Evolutionary conservation across 1,140 invertebrate genomes (phyloP), one percentile per base, ranked within the genome.

Genomic region (Adoxophyes honmai): DNA sequence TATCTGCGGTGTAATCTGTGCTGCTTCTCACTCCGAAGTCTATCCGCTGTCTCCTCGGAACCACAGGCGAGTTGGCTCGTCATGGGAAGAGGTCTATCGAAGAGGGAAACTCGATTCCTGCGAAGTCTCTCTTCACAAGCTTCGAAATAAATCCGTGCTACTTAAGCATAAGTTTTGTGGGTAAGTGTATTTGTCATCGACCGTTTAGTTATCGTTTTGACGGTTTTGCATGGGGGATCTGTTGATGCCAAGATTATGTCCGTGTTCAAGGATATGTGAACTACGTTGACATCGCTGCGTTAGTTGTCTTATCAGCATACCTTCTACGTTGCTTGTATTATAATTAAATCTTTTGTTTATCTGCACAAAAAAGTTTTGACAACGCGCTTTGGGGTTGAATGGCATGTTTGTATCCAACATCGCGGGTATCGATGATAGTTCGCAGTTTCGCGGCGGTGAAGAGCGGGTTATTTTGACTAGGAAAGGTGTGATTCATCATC

Each of bases 151-250:
- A n/a, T 48, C 42, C 55, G 53, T 60, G 16, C 21, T 28, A 28
- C 21, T 28, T 28, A 28, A 28, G 6, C n/a, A n/a, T n/a, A 28
- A 6, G 2, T 28, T 28, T 28, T 28, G 10, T 64, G 64, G 75
- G 75, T 77, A 75, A 77, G 75, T 77, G 21, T 69, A 42, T 28
- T 44, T 67, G 59, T 62, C 48, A 60, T 70, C 55, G 66, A 67
- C 69, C 52, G 54, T 59, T 58, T 69, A 68, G 39, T 65, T 66
- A 63, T 74, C 37, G 54, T 66, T 62, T 64, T 64, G 57, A 61
- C 56, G 58, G 66, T 61, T 51, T 55, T 74, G 73, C 73, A 76
- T 72, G 73, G 66, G 67, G 66, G 52, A 63, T 66, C 48, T 62
- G 51, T 53, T 53, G 48, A 60, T 53, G 34, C 34, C 37, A 35